These are phyloP conservation scores for Lordiphosa clarofinis DNA, from an alignment of 1,140 invertebrate genomes.

Conservation along the genomic window DNA sequence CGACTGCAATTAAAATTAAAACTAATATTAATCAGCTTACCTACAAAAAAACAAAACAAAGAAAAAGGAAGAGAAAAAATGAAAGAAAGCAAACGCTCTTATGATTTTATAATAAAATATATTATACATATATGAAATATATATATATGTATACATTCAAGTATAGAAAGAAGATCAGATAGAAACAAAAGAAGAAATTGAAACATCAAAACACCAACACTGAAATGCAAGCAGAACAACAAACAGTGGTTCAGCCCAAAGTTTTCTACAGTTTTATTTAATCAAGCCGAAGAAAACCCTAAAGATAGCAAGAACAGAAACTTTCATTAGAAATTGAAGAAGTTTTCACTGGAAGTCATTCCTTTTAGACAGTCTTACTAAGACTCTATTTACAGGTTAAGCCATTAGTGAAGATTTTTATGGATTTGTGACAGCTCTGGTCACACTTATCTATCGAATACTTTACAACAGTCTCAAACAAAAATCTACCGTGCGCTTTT, in stretches of 20 bases:
- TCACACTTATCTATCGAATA: too few relatives aligned
- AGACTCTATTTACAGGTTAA: too few relatives aligned
- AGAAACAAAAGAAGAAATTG: background rate
- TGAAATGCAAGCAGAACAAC: background rate
- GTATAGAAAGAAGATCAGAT: background rate
- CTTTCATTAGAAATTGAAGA: too few relatives aligned
- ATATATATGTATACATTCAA: slow-evolving; percentile 11
- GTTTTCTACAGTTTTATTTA: too few relatives aligned
- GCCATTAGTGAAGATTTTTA: too few relatives aligned
- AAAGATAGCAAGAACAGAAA: too few relatives aligned
- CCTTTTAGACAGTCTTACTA: too few relatives aligned
- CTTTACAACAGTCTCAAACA: too few relatives aligned
- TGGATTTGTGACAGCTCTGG: too few relatives aligned
- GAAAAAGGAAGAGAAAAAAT: slow-evolving; percentile 13
- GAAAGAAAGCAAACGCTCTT: slow-evolving; percentile 64
- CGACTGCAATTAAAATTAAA: slow-evolving; percentile 59
- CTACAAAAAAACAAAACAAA: slow-evolving; percentile 21
- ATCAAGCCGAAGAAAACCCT: too few relatives aligned
- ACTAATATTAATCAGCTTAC: slow-evolving; percentile 31
- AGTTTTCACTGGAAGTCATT: too few relatives aligned
- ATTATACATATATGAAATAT: slow-evolving; percentile 12
- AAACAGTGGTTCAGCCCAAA: background rate
- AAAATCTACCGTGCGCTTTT: too few relatives aligned
- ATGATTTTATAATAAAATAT: slow-evolving; percentile 63
- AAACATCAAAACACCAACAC: slow-evolving; percentile 10